These are phyloP conservation scores for Pterocles orientalis DNA, from an alignment of 2,113 vertebrate species.

Conservation along the genomic window DNA sequence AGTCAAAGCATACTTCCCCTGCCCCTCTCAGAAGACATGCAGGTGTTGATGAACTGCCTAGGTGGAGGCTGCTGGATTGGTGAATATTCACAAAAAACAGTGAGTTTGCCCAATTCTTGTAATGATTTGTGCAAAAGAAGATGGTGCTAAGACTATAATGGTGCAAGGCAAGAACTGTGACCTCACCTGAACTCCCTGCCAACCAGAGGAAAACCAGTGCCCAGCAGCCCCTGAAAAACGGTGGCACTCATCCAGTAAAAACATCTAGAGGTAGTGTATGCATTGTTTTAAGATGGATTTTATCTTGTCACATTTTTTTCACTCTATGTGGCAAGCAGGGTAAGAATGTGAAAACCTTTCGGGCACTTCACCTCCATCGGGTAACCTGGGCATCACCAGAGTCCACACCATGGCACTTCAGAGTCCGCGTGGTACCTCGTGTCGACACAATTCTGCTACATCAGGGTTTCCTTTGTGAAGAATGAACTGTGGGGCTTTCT, in stretches of 20 bases:
- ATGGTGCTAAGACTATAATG: neutral
- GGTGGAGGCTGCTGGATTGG: neutral
- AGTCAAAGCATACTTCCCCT: neutral
- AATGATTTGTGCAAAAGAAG: neutral
- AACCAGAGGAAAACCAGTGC: neutral
- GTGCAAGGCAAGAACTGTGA: neutral
- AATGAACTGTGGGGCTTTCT: neutral
- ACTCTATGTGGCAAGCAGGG: neutral
- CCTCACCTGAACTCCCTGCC: neutral
- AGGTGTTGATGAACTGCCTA: neutral
- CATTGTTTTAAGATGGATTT: neutral
- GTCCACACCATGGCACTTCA: neutral
- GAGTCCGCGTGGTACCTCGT: neutral
- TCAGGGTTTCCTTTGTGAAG: neutral
- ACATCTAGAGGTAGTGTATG: neutral
- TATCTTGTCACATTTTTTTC: neutral
- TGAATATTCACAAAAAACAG: neutral
- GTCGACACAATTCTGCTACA: neutral
- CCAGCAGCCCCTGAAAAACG: neutral
- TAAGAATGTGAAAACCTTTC: neutral
- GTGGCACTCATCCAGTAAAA: neutral
- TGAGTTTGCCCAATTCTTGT: neutral
- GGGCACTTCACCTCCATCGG: neutral
- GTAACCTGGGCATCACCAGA: neutral
- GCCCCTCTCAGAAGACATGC: neutral